A percentile compares a stretch with the other conserved stretches of the same genome.
Conservation (phyloP, 2,113 vertebrate species). For the Sarotherodon lohbergeri region DNA sequence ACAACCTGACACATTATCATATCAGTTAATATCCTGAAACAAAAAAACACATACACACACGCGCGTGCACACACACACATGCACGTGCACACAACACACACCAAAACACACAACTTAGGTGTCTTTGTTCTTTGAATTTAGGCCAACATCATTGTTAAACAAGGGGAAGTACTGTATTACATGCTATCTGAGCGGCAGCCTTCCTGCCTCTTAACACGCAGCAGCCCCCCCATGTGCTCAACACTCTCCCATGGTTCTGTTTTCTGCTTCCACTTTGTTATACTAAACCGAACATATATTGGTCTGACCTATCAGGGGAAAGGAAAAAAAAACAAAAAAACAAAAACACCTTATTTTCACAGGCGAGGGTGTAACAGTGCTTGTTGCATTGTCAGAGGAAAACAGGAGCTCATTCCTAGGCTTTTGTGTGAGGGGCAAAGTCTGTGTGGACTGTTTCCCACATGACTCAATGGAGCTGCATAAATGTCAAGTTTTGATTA, state of each 20-base stretch:
- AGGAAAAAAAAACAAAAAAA: background rate
- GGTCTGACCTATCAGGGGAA: slow-evolving; percentile 18
- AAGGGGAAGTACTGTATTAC: slow-evolving; percentile 34
- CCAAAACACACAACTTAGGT: background rate
- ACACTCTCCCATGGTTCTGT: background rate
- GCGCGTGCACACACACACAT: no score
- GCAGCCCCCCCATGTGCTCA: background rate
- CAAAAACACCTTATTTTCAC: background rate
- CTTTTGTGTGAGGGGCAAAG: slow-evolving; percentile 22
- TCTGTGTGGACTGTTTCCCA: slow-evolving; percentile 16
- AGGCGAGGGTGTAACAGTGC: background rate
- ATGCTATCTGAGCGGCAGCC: slow-evolving; percentile 17
- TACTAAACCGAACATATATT: slow-evolving; percentile 18
- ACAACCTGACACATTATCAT: background rate
- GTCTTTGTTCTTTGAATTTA: slow-evolving; percentile 35
- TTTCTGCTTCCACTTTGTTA: slow-evolving; percentile 5
- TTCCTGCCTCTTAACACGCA: slow-evolving; percentile 3
- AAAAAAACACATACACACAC: background rate
- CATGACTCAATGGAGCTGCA: background rate
- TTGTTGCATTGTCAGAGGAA: background rate
- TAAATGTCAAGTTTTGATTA: slow-evolving; percentile 27
- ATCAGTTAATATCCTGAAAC: background rate
- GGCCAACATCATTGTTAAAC: slow-evolving; percentile 29
- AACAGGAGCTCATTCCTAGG: slow-evolving; percentile 9
- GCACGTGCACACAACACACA: background rate